Conservation (phyloP, 2,113 vertebrate genomes). For the Mungos mungo region DNA sequence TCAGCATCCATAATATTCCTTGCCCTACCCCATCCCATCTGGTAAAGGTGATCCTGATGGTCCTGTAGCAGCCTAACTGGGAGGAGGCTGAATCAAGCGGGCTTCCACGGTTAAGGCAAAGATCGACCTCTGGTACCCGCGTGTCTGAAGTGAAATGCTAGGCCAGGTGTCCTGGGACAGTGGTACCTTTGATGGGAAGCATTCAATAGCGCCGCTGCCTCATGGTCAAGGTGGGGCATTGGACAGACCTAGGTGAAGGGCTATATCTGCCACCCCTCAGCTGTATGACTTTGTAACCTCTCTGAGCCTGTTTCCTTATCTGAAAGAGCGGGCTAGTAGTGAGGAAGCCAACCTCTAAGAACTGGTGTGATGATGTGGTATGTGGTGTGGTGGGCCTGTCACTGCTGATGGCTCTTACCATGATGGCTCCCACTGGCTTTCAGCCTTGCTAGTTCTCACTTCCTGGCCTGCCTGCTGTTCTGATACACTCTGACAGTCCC, state of each 20-base stretch:
- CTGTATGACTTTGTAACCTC: background rate
- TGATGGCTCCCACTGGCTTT: background rate
- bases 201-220: background rate
- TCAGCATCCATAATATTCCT: background rate
- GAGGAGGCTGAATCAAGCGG: background rate
- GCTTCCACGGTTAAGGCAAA: background rate
- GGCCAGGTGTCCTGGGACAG: background rate
- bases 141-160: background rate
- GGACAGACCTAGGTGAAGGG: background rate
- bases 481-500: fast-evolving
- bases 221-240: background rate
- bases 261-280: background rate
- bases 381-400: fast-evolving
- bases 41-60: background rate
- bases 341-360: background rate
- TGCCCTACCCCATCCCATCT: background rate
- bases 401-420: background rate
- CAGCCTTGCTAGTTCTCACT: background rate
- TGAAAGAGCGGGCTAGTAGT: background rate
- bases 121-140: background rate
- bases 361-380: background rate
- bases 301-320: background rate
- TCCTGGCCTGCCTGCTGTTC: background rate
- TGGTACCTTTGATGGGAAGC: background rate
- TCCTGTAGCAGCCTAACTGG: fast-evolving